phyloP scores from a whole-genome alignment of 2,113 vertebrate genomes.

The Gobiocypris rarus region DNA sequence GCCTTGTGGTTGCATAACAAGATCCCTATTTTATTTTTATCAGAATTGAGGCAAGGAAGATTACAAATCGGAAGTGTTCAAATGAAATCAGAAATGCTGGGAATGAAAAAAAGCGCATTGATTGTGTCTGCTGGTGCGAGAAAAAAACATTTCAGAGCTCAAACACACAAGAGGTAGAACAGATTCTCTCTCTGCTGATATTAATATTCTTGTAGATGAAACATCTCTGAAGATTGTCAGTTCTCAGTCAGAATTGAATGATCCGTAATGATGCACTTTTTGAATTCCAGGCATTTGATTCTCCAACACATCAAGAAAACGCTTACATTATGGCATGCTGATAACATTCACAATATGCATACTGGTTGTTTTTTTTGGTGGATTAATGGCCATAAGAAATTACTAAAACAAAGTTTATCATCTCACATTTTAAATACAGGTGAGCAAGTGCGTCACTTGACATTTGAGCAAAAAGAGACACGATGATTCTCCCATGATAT shows the following conservation, averaged over 20 bases:
- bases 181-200: not conserved
- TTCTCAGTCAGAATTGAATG: not conserved
- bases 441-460: not conserved
- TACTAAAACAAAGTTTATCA: slow-evolving; percentile 25
- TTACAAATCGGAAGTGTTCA: not conserved
- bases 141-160: not conserved
- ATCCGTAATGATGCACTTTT: not conserved
- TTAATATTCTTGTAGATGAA: not conserved
- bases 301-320: not conserved
- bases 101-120: not conserved
- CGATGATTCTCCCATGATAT: not conserved
- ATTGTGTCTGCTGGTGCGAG: slow-evolving; percentile 34
- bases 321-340: not conserved
- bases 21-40: not conserved
- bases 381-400: too few species aligned
- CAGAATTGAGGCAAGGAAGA: not conserved
- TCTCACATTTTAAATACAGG: not conserved
- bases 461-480: not conserved
- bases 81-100: slow-evolving; percentile 7
- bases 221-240: not conserved
- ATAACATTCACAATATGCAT: not conserved
- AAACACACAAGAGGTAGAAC: slow-evolving; percentile 35
- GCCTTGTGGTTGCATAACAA: slow-evolving; percentile 25
- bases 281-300: not conserved
- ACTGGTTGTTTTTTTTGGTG: not conserved